Evolutionary conservation across 2,797 vertebrate species (phyloP), one percentile per base, ranked within the genome.

Genomic region (Betta splendens): DNA sequence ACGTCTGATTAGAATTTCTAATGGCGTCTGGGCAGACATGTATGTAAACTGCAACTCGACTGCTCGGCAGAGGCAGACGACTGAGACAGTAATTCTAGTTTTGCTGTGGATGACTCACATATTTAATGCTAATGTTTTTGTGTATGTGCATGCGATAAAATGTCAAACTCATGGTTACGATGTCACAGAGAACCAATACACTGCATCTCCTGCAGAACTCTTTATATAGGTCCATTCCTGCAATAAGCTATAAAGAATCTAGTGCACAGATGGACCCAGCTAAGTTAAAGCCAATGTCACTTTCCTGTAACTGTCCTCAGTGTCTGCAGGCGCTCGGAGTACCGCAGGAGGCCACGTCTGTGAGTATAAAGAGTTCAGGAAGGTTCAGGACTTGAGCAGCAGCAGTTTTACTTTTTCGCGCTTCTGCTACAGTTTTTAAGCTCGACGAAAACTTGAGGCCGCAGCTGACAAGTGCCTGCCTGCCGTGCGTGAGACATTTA

Each of bases 161-260:
- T 48, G 46, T 44, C 23, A 51, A 29, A 23, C 18, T 38, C n/a
- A n/a, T 12, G 47, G 33, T 15, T 25, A 15, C 17, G 3, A 3
- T n/a, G 35, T 29, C 20, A 33, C 20, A 33, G 31, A 26, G 36
- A 7, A 25, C 25, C 50, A 29, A 10, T 15, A 36, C 22, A 10
- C n/a, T 45, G 23, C 44, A 35, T n/a, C 17, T 17, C 37, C n/a
- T n/a, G n/a, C n/a, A n/a, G n/a, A 31, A 42, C 50, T 54, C 38
- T 2, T 47, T 33, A 69, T 71, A 48, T 46, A 25, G 65, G 52
- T 33, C 53, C 37, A 49, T 74, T 69, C 58, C 64, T 69, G 61
- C 51, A 70, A 75, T 67, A 69, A 66, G 67, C 68, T 64, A 67
- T 64, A 65, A 65, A 73, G 58, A 61, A 67, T 75, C 77, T 60